Percentiles rank a stretch among this genome's conserved stretches.
Evolutionary conservation across 2,113 vertebrate species (phyloP).

Genomic region (Eidolon helvum): DNA sequence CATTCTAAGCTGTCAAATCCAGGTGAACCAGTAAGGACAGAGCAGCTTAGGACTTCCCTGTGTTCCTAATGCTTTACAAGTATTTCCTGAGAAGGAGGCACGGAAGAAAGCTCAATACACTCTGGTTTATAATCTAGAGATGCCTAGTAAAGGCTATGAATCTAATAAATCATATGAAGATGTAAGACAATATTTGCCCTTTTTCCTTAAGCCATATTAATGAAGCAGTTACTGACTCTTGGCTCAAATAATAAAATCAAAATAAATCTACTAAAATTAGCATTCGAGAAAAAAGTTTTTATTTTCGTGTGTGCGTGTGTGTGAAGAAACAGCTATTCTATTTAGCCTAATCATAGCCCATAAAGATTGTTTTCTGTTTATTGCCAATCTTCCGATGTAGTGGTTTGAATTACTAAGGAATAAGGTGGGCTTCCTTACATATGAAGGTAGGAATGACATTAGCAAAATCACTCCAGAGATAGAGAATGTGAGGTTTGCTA

Average conservation of each 20-base stretch:
- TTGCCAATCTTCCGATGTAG: neutral
- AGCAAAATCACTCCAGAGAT: neutral
- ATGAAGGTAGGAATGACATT: neutral
- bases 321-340: neutral
- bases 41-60: neutral
- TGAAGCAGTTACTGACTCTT: neutral
- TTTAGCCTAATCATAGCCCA: neutral
- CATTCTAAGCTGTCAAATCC: neutral
- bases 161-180: neutral
- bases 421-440: neutral
- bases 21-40: neutral
- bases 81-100: neutral
- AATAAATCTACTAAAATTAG: neutral
- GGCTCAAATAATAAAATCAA: neutral
- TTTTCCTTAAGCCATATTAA: neutral
- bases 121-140: neutral
- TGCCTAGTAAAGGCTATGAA: neutral
- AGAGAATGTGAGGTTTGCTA: neutral
- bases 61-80: slow-evolving; percentile 16
- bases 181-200: neutral
- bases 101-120: neutral
- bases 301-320: too few relatives aligned
- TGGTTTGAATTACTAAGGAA: neutral
- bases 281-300: neutral
- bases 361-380: neutral